These are phyloP conservation scores for Drosophila acutilabella DNA, from an alignment of 2,888 invertebrate species.

Conservation along the genomic window DNA sequence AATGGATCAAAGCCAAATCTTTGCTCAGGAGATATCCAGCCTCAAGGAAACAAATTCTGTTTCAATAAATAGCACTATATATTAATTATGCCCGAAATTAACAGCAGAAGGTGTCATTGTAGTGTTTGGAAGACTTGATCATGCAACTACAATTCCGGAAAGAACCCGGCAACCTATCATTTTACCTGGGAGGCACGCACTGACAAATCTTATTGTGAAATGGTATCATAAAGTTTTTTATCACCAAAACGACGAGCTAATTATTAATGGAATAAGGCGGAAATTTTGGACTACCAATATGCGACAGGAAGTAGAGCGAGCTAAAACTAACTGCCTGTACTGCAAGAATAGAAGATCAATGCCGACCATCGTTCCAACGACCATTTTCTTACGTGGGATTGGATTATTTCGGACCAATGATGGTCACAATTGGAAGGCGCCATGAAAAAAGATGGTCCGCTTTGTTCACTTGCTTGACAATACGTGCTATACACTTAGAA, in stretches of 20 bases:
- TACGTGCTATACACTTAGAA: constrained; percentile 43
- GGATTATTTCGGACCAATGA: constrained; percentile 53
- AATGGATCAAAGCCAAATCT: not conserved
- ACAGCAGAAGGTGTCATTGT: not conserved
- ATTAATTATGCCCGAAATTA: not conserved
- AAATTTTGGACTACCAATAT: not conserved
- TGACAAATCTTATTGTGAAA: not conserved
- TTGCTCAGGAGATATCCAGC: not conserved
- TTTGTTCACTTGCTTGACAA: constrained; percentile 26
- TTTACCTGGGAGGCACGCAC: not conserved
- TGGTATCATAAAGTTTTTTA: not conserved
- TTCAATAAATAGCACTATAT: not conserved
- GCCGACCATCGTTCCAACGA: constrained; percentile 24
- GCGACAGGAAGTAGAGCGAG: not conserved
- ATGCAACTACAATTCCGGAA: not conserved
- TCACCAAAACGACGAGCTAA: constrained; percentile 2
- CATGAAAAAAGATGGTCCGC: constrained; percentile 47
- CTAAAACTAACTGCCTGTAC: not conserved
- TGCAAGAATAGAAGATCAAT: not conserved
- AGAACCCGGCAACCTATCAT: not conserved
- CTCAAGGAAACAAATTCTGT: not conserved
- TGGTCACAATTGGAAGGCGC: constrained; percentile 34
- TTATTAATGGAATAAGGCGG: not conserved
- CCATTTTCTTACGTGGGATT: constrained; percentile 49
- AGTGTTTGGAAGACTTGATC: not conserved